A percentile compares a stretch with the other conserved stretches of the same genome.
These are phyloP conservation scores for Zootermopsis nevadensis DNA, from an alignment of 2,888 invertebrate genomes.

Conservation along the genomic window DNA sequence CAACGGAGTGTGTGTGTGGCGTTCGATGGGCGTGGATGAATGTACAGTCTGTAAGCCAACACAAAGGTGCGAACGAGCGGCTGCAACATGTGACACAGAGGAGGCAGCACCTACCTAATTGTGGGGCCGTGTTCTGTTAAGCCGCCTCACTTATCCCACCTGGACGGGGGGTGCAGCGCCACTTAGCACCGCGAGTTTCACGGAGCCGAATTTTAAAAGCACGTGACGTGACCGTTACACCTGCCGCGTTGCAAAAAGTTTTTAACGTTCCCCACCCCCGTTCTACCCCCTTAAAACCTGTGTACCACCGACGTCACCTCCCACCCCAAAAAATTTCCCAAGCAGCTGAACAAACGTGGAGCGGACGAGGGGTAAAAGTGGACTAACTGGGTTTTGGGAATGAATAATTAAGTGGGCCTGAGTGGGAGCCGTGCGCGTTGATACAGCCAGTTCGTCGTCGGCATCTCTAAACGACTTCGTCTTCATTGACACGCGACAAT, in stretches of 20 bases:
- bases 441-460: not conserved
- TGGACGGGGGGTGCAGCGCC: not conserved
- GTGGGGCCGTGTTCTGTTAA: conserved; percentile 7
- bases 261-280: not conserved
- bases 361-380: not conserved
- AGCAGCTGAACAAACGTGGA: conserved; percentile 3
- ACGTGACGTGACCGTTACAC: conserved; percentile 35
- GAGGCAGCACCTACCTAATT: not conserved
- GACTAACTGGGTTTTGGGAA: conserved; percentile 10
- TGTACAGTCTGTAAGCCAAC: too few relatives aligned
- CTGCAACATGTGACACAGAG: not conserved
- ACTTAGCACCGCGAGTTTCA: not conserved
- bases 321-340: not conserved
- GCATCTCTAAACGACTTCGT: not conserved
- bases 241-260: conserved; percentile 33
- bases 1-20: too few relatives aligned
- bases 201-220: conserved; percentile 28
- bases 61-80: not conserved
- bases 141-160: not conserved
- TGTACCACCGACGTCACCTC: too few relatives aligned
- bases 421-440: not conserved
- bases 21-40: too few relatives aligned
- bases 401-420: conserved; percentile 21
- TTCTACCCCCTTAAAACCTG: not conserved
- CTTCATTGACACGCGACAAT: too few relatives aligned